Conservation (phyloP, 2,113 vertebrate genomes). For the Chaetorhynchus papuensis region DNA sequence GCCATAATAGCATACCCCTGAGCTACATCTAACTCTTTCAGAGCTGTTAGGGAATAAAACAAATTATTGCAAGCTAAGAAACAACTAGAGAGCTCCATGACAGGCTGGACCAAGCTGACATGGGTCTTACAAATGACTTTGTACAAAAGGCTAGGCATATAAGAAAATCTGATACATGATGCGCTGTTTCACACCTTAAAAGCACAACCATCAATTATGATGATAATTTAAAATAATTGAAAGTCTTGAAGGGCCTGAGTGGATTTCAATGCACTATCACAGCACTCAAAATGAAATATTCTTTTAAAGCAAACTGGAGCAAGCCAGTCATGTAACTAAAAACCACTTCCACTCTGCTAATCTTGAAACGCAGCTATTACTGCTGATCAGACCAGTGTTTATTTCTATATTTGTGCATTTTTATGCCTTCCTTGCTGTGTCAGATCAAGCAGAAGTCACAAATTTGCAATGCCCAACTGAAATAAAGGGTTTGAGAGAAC, state of each 20-base stretch:
- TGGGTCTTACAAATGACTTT: not conserved
- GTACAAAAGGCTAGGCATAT: not conserved
- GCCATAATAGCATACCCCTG: not conserved
- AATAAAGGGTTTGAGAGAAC: not conserved
- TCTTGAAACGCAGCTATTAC: not conserved
- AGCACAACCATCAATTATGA: not conserved
- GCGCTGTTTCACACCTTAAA: not conserved
- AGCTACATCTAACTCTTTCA: not conserved
- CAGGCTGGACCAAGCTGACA: not conserved
- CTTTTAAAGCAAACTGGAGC: not conserved
- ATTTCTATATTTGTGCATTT: not conserved
- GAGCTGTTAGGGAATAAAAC: not conserved
- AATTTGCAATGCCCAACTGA: not conserved
- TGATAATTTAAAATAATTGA: not conserved
- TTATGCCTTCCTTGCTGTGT: not conserved
- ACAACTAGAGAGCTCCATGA: not conserved
- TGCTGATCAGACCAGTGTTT: not conserved
- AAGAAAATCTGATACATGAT: not conserved
- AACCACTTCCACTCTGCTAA: not conserved
- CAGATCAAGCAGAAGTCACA: not conserved
- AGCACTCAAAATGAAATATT: not conserved
- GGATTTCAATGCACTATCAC: not conserved
- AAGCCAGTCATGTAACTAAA: not conserved
- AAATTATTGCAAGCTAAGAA: not conserved
- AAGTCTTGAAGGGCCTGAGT: not conserved